Evolutionary conservation across 2,113 vertebrate genomes (phyloP), one percentile per base, ranked within the genome.

Genomic region (Conger conger): DNA sequence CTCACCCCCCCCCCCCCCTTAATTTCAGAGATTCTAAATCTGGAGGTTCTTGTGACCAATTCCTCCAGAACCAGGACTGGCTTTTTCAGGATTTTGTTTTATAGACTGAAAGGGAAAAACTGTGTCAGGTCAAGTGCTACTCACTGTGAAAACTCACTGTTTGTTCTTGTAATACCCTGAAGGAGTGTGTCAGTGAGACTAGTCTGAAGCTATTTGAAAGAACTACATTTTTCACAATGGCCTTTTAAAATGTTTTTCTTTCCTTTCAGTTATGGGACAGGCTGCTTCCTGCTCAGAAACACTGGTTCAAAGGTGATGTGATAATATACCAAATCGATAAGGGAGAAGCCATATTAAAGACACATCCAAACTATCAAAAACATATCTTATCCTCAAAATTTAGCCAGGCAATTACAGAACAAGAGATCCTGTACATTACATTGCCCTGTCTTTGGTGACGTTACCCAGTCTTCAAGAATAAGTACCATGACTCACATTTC

Each of bases 271-370:
- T 99, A 99, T 0, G 98, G 98, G 84, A 99, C 98, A 30, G 98
- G 98, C 11, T 99, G 98, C 91, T 99, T 99, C 93, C 93, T 99
- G 89, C 95, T 99, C 79, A 96, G 94, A 90, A 98, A 99, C 82
- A 99, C 98, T 76, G 98, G 98, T 40, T 92, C 89, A 84, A 99
- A 97, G 96, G 98, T 99, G 89, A 89, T 54, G 63, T 20, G 6
- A 30, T 6, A 13, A 73, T 33, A 6, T 73, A 1, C 27, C 68
- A 73, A n/a, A n/a, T n/a, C 68, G 1, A 73, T 73, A 30, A 33
- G n/a, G 9, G 15, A 33, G 27, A 33, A 27, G n/a, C 68, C 3
- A 30, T 33, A 1, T 13, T 73, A 33, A 13, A 33, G n/a, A 73
- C 8, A 73, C 68, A 13, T n/a, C n/a, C n/a, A 73, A 33, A n/a